These are phyloP conservation scores for Liposcelis brunnea DNA, from an alignment of 2,888 invertebrate genomes.

Conservation along the genomic window DNA sequence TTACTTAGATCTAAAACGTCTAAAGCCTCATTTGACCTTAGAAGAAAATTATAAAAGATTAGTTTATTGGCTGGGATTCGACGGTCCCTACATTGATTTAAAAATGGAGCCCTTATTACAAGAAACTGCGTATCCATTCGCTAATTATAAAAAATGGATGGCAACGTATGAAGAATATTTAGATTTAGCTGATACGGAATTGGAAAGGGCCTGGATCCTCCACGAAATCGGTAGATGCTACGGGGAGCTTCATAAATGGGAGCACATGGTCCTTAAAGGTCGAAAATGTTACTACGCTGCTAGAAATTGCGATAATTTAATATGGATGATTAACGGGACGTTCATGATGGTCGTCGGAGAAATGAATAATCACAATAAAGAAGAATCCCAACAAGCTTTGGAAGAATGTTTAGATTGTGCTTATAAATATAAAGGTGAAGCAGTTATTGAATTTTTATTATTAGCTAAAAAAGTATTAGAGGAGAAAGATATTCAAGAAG, in stretches of 20 bases:
- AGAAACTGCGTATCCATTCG: neutral
- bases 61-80: neutral
- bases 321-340: neutral
- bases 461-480: neutral
- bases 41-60: neutral
- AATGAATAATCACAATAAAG: neutral
- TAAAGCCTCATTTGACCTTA: neutral
- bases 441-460: neutral
- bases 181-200: neutral
- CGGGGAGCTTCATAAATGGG: neutral
- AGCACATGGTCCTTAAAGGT: neutral
- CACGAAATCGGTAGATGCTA: neutral
- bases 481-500: neutral
- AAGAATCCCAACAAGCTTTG: neutral
- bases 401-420: neutral
- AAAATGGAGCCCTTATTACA: neutral
- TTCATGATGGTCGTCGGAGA: neutral
- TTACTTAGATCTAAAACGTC: neutral
- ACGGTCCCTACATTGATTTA: neutral
- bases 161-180: neutral
- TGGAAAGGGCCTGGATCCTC: conserved; percentile 1
- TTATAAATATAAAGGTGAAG: neutral
- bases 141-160: neutral
- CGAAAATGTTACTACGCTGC: neutral
- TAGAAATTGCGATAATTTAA: neutral